Evolutionary conservation across 2,113 vertebrate genomes (phyloP).

Genomic region (Heterochromis multidens): DNA sequence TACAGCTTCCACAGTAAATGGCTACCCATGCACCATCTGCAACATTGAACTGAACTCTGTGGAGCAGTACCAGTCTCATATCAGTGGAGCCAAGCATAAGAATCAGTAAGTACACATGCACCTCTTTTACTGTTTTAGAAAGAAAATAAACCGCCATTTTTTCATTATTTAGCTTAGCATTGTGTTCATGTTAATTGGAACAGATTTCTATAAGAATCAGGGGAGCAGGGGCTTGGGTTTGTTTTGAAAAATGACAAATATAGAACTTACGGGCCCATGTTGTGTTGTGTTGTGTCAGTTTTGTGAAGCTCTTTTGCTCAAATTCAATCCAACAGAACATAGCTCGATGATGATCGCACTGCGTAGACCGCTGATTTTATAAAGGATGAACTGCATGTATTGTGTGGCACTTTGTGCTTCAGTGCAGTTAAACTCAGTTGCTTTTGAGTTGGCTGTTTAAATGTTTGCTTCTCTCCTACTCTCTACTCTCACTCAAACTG

Average conservation of each 20-base stretch:
- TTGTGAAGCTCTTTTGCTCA: no score
- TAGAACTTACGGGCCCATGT: background rate
- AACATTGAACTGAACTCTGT: conserved; percentile 96
- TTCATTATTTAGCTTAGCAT: no score
- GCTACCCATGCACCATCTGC: conserved; percentile 90
- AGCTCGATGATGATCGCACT: no score
- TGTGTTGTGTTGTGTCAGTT: background rate
- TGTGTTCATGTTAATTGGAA: no score
- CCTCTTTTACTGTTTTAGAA: background rate
- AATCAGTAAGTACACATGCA: conserved; percentile 82
- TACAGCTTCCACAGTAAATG: conserved; percentile 85
- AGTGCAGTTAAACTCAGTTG: no score
- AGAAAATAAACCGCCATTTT: no score
- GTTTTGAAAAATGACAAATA: background rate
- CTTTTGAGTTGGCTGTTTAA: background rate
- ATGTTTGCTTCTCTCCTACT: background rate
- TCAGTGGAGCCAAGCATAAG: conserved; percentile 97
- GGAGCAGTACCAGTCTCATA: conserved; percentile 96
- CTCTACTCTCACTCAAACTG: background rate
- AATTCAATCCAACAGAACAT: no score
- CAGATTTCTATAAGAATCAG: no score
- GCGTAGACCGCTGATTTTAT: no score
- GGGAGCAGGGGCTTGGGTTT: background rate
- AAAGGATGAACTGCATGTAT: no score
- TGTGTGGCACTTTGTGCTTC: no score